A percentile compares a stretch with the other conserved stretches of the same genome.
Evolutionary conservation across 2,888 invertebrate genomes (phyloP).

Genomic region (Fragum fragum): DNA sequence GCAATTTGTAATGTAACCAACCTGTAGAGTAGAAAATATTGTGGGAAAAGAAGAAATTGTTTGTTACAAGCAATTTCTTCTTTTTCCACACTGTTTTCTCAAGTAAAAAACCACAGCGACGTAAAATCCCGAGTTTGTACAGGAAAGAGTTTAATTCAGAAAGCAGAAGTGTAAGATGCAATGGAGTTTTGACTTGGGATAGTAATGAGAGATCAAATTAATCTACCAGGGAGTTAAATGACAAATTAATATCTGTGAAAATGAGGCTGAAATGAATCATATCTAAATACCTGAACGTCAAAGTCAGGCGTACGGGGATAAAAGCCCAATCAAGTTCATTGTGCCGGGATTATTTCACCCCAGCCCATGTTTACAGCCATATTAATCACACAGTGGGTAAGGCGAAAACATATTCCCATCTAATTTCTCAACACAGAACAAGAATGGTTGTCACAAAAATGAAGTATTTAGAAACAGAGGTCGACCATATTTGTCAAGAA

Average conservation of each 20-base stretch:
- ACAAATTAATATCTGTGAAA: not conserved
- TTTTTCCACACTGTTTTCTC: no score
- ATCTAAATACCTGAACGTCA: not conserved
- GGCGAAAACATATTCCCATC: conserved; percentile 64
- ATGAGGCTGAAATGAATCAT: not conserved
- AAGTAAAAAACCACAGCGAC: no score
- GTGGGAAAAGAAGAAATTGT: no score
- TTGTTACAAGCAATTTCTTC: no score
- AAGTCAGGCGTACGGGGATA: conserved; percentile 3
- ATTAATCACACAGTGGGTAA: conserved; percentile 58
- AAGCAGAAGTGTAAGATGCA: not conserved
- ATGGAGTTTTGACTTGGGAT: not conserved
- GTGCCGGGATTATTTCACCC: conserved; percentile 3
- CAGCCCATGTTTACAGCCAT: conserved; percentile 6
- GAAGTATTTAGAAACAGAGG: conserved; percentile 61
- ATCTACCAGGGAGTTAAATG: not conserved
- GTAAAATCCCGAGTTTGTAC: no score
- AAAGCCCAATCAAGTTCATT: conserved; percentile 9
- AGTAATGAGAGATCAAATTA: not conserved
- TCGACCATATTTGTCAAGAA: conserved; percentile 63
- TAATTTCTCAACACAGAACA: conserved; percentile 50
- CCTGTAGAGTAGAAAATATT: no score
- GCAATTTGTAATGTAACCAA: no score
- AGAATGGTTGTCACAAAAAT: conserved; percentile 67
- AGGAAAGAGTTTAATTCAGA: no score